Percentiles rank a stretch among this genome's conserved stretches.
Conservation (phyloP, 2,888 invertebrate genomes). For the Lottia gigantea region DNA sequence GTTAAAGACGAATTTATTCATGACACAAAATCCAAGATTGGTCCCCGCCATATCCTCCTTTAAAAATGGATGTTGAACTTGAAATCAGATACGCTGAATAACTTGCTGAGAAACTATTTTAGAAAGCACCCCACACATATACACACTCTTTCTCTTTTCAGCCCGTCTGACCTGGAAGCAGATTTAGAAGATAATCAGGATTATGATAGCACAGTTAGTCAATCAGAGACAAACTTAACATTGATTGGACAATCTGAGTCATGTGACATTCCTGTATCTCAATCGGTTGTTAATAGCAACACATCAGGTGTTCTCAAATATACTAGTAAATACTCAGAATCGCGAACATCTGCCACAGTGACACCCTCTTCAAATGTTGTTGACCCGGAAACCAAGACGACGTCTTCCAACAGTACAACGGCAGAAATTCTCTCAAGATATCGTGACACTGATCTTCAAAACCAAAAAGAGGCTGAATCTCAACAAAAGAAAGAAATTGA, state of each 20-base stretch:
- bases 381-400: conserved; percentile 34
- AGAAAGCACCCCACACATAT: too few species aligned
- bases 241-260: conserved; percentile 58
- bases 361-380: conserved; percentile 26
- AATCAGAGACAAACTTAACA: conserved; percentile 67
- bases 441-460: not conserved
- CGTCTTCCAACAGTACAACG: conserved; percentile 34
- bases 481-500: not conserved
- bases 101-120: too few species aligned
- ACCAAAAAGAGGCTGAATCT: not conserved
- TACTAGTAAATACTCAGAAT: conserved; percentile 35
- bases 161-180: conserved; percentile 74
- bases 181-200: conserved; percentile 75
- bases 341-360: conserved; percentile 23
- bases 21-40: too few species aligned
- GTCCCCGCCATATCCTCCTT: too few species aligned
- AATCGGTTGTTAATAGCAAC: not conserved
- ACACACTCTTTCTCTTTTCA: conserved; percentile 54
- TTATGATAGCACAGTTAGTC: conserved; percentile 71
- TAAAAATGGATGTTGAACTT: too few species aligned
- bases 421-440: conserved; percentile 10
- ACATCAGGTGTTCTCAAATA: conserved; percentile 17
- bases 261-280: conserved; percentile 21
- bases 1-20: too few species aligned
- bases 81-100: too few species aligned